Conservation (phyloP, 2,113 vertebrate species). For the Xenopus tropicalis region UCB_Xtro_10.0 CM004448.2:53734001-53734500, state of each 20-base stretch:
- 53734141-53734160: no score
- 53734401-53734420: no score
- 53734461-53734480: no score
- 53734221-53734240: slow-evolving; percentile 17
- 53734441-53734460: no score
- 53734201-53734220: neutral
- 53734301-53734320: neutral
- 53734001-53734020: slow-evolving; percentile 13
- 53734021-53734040: neutral
- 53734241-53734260: neutral
- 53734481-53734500: no score
- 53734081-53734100: neutral
- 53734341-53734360: neutral
- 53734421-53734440: no score
- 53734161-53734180: neutral
- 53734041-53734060: no score
- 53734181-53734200: slow-evolving; percentile 16
- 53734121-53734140: slow-evolving; percentile 34
- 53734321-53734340: slow-evolving; percentile 6
- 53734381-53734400: no score
- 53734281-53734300: neutral
- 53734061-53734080: no score
- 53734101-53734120: slow-evolving; percentile 15
- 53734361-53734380: no score
- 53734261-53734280: neutral